Evolutionary conservation across 2,797 vertebrate genomes (phyloP).

Genomic region (Crenichthys baileyi): DNA sequence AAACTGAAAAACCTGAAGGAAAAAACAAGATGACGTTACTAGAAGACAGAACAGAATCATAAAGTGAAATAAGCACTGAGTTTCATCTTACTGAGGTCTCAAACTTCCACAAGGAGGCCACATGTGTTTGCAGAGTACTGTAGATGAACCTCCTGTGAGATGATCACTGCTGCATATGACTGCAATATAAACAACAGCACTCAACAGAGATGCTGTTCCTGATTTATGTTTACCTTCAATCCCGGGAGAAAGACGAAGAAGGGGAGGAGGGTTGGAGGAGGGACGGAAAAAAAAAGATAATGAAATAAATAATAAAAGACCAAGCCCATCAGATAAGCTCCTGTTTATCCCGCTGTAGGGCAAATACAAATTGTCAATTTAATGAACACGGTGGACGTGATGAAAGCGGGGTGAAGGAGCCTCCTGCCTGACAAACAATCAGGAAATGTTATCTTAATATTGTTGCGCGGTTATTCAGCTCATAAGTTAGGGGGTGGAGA

Average conservation of each 20-base stretch:
- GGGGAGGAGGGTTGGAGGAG: background rate
- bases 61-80: slow-evolving; percentile 51
- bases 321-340: slow-evolving; percentile 80
- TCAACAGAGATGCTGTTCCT: slow-evolving; percentile 72
- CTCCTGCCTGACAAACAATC: slow-evolving; percentile 85
- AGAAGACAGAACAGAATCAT: slow-evolving; percentile 49
- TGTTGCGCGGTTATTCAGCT: slow-evolving; percentile 90
- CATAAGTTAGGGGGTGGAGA: slow-evolving; percentile 85
- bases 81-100: slow-evolving; percentile 41
- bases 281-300: slow-evolving; percentile 58
- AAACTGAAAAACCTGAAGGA: slow-evolving; percentile 17
- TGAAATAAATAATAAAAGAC: slow-evolving; percentile 82
- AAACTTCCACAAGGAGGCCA: slow-evolving; percentile 70
- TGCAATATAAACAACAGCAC: slow-evolving; percentile 75
- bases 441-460: slow-evolving; percentile 91
- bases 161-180: slow-evolving; percentile 68
- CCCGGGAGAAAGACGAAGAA: slow-evolving; percentile 65
- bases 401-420: slow-evolving; percentile 82
- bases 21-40: slow-evolving; percentile 21
- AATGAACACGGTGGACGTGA: slow-evolving; percentile 84
- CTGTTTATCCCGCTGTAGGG: slow-evolving; percentile 83
- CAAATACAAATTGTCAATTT: slow-evolving; percentile 86
- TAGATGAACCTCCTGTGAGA: slow-evolving; percentile 69
- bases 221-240: slow-evolving; percentile 82
- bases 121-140: slow-evolving; percentile 63